phyloP scores from a whole-genome alignment of 2,888 invertebrate species.

The Drosophila cognata region DNA sequence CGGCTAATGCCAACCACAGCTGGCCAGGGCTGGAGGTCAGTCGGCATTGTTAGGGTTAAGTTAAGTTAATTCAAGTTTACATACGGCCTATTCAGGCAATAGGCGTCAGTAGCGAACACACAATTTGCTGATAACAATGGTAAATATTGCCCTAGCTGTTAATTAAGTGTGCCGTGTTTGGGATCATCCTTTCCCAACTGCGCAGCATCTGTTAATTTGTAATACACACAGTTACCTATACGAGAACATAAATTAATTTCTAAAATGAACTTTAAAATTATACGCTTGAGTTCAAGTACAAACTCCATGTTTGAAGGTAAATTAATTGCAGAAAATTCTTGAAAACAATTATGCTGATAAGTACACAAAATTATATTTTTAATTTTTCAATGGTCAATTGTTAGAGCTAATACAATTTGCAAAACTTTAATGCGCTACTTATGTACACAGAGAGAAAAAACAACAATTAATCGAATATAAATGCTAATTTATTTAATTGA shows the following conservation, averaged over 20 bases:
- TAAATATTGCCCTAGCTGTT: slow-evolving; percentile 51
- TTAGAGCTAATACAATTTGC: slow-evolving; percentile 9
- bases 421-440: slow-evolving; percentile 11
- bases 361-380: slow-evolving; percentile 11
- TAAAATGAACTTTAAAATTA: slow-evolving; percentile 59
- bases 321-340: slow-evolving; percentile 51
- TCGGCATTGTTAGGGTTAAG: slow-evolving; percentile 54
- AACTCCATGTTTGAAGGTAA: slow-evolving; percentile 55
- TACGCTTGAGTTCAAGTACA: slow-evolving; percentile 69
- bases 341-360: slow-evolving; percentile 41
- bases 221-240: not conserved
- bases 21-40: slow-evolving; percentile 71
- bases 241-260: slow-evolving; percentile 27
- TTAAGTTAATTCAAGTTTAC: slow-evolving; percentile 72
- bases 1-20: slow-evolving; percentile 40
- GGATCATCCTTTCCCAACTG: slow-evolving; percentile 18
- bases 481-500: not conserved
- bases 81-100: slow-evolving; percentile 25
- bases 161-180: slow-evolving; percentile 49
- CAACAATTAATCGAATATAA: not conserved
- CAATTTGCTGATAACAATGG: slow-evolving; percentile 12
- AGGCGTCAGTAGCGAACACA: slow-evolving; percentile 16
- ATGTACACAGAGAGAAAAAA: not conserved
- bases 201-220: slow-evolving; percentile 47
- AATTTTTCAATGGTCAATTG: slow-evolving; percentile 38